Conservation (phyloP, 2,888 invertebrate genomes). For the Lasioglossum lativentre region DNA sequence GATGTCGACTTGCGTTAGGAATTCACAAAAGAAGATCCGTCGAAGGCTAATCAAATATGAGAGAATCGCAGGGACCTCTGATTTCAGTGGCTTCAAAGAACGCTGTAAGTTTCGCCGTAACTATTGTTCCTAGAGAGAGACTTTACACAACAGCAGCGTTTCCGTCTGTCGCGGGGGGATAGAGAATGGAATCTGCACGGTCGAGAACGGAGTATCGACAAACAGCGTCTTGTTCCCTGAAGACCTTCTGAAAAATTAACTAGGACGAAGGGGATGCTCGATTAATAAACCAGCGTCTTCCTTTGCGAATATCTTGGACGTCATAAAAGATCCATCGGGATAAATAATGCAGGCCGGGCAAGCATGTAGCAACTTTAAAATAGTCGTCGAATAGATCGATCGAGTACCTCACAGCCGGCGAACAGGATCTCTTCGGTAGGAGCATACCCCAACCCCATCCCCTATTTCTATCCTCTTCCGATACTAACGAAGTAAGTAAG, state of each 20-base stretch:
- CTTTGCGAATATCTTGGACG: neutral
- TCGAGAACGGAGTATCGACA: neutral
- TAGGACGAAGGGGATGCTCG: neutral
- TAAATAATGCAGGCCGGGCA: slow-evolving; percentile 32
- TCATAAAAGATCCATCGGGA: slow-evolving; percentile 20
- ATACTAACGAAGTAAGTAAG: slow-evolving; percentile 8
- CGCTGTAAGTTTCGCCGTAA: neutral
- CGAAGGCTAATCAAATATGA: neutral
- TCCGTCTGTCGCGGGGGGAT: no score
- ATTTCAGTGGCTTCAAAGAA: neutral
- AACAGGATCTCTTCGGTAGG: neutral
- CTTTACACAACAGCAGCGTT: neutral
- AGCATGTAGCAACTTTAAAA: slow-evolving; percentile 22
- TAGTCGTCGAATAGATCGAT: slow-evolving; percentile 30
- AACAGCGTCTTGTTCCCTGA: neutral
- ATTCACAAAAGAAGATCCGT: neutral
- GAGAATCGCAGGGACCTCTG: neutral
- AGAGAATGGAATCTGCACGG: neutral
- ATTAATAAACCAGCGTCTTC: slow-evolving; percentile 30
- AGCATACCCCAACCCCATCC: neutral
- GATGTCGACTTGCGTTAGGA: neutral
- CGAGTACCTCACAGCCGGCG: neutral
- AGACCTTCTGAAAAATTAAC: slow-evolving; percentile 7
- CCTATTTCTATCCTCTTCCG: slow-evolving; percentile 11
- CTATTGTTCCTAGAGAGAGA: neutral